A percentile compares a stretch with the other conserved stretches of the same genome.
These are phyloP conservation scores for Stercorarius parasiticus DNA, from an alignment of 2,113 vertebrate species.

Conservation along the genomic window DNA sequence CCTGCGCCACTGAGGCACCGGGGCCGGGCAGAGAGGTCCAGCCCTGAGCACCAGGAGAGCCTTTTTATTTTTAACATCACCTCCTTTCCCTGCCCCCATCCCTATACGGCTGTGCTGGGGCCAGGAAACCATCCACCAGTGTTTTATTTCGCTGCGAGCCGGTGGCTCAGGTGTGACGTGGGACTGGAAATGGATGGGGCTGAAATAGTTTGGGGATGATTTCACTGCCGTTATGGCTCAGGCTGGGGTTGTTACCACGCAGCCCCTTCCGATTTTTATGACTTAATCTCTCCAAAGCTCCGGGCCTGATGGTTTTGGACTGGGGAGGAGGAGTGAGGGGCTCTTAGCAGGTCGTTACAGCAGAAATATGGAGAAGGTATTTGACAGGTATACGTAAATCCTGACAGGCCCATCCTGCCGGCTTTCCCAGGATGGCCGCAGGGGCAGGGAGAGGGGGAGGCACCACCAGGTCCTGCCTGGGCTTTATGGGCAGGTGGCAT, in stretches of 20 bases:
- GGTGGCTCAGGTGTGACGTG: conserved; percentile 56
- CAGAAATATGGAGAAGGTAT: conserved; percentile 39
- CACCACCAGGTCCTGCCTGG: fast-evolving
- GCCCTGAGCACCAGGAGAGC: neutral
- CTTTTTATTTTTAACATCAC: neutral
- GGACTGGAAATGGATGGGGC: conserved; percentile 39
- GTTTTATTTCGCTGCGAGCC: neutral
- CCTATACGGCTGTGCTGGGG: neutral
- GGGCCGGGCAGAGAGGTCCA: too few relatives aligned
- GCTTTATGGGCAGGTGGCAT: neutral
- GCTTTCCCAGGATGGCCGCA: neutral
- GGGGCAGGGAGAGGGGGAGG: neutral
- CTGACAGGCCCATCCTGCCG: neutral
- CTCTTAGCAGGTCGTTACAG: conserved; percentile 67
- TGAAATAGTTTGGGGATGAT: conserved; percentile 65
- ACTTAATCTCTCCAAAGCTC: conserved; percentile 67
- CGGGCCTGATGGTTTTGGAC: conserved; percentile 41
- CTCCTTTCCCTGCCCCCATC: neutral
- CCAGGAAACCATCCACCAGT: conserved; percentile 25
- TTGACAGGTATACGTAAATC: conserved; percentile 49
- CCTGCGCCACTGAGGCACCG: fast-evolving
- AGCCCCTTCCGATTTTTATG: conserved; percentile 66
- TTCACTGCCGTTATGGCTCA: conserved; percentile 61
- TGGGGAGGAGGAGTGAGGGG: neutral
- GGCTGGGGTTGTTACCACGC: conserved; percentile 39